A percentile compares a stretch with the other conserved stretches of the same genome.
phyloP scores from a whole-genome alignment of 2,797 vertebrate species.

The Acanthurus lineatus region DNA sequence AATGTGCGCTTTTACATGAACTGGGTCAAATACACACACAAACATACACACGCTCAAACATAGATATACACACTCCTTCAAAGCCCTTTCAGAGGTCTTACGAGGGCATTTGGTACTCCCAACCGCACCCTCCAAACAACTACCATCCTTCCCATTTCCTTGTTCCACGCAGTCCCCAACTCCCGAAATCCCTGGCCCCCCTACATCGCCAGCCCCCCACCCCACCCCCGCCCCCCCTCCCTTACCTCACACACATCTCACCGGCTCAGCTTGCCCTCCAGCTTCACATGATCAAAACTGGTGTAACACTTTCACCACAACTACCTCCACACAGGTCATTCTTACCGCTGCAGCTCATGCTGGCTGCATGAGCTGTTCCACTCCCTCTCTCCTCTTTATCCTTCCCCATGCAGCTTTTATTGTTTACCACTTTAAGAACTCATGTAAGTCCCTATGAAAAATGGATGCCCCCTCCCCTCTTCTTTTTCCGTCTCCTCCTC shows the following conservation, averaged over 20 bases:
- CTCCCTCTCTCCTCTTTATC: conserved; percentile 50
- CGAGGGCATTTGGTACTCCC: conserved; percentile 33
- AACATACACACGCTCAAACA: conserved; percentile 1
- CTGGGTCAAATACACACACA: conserved; percentile 65
- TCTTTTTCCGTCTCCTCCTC: neutral
- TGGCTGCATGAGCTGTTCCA: conserved; percentile 21
- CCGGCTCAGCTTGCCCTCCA: conserved; percentile 41
- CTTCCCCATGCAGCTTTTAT: conserved; percentile 46
- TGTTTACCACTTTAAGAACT: conserved; percentile 64
- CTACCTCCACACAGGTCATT: conserved; percentile 41
- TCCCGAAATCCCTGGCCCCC: neutral
- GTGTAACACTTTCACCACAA: conserved; percentile 62
- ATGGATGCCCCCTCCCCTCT: conserved; percentile 47
- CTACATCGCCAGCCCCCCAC: too few relatives aligned
- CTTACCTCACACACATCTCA: conserved; percentile 14
- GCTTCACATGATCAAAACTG: conserved; percentile 45
- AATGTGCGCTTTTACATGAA: conserved; percentile 62
- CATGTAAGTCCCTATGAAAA: conserved; percentile 68
- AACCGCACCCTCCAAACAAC: conserved; percentile 32
- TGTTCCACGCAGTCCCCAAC: conserved; percentile 14
- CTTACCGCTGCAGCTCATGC: conserved; percentile 2
- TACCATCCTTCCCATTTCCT: conserved; percentile 40
- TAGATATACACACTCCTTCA: conserved; percentile 35
- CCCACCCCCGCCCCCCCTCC: neutral
- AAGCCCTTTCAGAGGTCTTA: conserved; percentile 56